Evolutionary conservation across 2,888 invertebrate genomes (phyloP).

Genomic region (Harmothoe impar): DNA sequence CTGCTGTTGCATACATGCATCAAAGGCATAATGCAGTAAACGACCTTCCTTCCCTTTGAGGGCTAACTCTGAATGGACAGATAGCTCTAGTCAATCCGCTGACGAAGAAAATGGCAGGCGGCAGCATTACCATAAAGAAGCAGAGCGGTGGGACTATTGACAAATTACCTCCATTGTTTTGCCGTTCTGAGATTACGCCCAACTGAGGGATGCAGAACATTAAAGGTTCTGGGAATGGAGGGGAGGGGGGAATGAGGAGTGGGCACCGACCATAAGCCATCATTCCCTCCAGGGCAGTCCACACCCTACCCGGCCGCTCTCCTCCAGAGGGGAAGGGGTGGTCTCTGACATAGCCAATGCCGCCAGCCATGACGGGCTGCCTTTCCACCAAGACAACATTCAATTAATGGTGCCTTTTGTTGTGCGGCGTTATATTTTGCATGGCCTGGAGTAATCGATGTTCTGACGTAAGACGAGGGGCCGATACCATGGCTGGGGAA

Average conservation of each 20-base stretch:
- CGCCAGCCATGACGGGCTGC: neutral
- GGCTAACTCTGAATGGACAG: neutral
- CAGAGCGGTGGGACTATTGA: slow-evolving; percentile 10
- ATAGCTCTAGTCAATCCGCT: neutral
- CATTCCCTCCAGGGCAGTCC: neutral
- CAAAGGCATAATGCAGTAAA: no score
- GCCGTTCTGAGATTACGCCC: neutral
- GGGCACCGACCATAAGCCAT: neutral
- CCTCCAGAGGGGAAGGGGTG: neutral
- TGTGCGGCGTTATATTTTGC: neutral
- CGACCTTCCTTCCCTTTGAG: no score
- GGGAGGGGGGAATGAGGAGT: neutral
- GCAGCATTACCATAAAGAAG: slow-evolving; percentile 35
- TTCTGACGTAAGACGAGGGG: neutral
- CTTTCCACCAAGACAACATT: neutral
- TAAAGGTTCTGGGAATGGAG: neutral
- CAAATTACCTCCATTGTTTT: slow-evolving; percentile 29
- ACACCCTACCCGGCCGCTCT: neutral
- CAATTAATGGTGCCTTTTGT: slow-evolving; percentile 24
- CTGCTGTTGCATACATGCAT: no score
- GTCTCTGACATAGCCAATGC: neutral
- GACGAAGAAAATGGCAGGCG: neutral
- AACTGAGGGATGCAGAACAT: neutral
- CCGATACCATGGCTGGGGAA: no score
- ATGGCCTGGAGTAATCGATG: neutral